These are phyloP conservation scores for Drosophila punjabiensis DNA, from an alignment of 1,140 invertebrate genomes.

Conservation along the genomic window DNA sequence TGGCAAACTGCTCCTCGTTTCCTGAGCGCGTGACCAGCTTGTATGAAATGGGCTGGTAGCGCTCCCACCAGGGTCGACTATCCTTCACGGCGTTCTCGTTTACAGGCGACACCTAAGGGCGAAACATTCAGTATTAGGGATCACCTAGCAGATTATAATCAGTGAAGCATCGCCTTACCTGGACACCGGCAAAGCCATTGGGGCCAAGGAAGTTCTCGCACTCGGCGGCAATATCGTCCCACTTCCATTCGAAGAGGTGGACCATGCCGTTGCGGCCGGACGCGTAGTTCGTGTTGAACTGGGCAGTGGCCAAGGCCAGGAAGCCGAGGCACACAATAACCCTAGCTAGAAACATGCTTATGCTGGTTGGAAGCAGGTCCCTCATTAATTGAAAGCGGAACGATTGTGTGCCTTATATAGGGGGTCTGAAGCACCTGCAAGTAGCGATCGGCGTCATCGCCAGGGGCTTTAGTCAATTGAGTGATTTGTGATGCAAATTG, in stretches of 20 bases:
- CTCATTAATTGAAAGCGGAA: conserved; percentile 34
- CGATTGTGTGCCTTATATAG: conserved; percentile 43
- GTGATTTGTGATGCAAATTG: conserved; percentile 66
- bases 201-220: conserved; percentile 88
- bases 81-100: too few species aligned
- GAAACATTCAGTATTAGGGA: background rate
- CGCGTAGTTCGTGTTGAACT: conserved; percentile 4
- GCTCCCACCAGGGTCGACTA: conserved; percentile 91
- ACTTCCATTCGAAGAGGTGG: conserved; percentile 84
- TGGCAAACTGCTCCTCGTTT: conserved; percentile 88
- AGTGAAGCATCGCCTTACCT: conserved; percentile 72
- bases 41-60: conserved; percentile 96
- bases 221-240: conserved; percentile 92
- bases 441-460: conserved; percentile 9
- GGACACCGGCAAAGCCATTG: conserved; percentile 1
- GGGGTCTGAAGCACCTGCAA: background rate
- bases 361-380: conserved; percentile 27
- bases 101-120: too few species aligned
- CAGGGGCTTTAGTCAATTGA: conserved; percentile 6
- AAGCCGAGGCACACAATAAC: conserved; percentile 44
- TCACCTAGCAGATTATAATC: too few species aligned
- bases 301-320: conserved; percentile 55
- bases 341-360: conserved; percentile 67
- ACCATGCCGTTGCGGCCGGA: conserved; percentile 2
- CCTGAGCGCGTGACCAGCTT: conserved; percentile 92